phyloP scores from a whole-genome alignment of 92 coral and sea anemone species.

The Parazoanthus darwini region DNA sequence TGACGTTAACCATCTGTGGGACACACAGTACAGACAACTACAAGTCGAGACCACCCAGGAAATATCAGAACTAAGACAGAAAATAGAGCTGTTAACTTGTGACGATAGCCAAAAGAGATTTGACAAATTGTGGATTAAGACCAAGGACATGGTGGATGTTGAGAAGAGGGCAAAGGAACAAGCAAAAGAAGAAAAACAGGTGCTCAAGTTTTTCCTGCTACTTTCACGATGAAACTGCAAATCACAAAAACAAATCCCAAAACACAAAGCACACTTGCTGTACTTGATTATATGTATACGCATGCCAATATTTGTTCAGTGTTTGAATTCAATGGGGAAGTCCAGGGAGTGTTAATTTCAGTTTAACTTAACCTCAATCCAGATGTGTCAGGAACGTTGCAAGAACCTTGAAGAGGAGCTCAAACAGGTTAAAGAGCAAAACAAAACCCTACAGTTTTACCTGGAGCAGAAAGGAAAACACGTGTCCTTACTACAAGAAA shows the following conservation, averaged over 20 bases:
- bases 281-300: too few relatives aligned
- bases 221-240: too few relatives aligned
- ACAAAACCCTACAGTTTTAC: constrained; percentile 13
- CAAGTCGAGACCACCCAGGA: constrained; percentile 58
- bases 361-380: neutral
- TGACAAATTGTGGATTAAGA: constrained; percentile 49
- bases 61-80: constrained; percentile 65
- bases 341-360: neutral
- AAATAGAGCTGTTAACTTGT: constrained; percentile 55
- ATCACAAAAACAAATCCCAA: too few relatives aligned
- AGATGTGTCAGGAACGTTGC: constrained; percentile 36
- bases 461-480: constrained; percentile 38
- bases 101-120: constrained; percentile 49
- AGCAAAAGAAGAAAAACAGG: constrained; percentile 47
- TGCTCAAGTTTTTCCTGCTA: neutral
- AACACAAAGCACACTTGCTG: too few relatives aligned
- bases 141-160: constrained; percentile 49
- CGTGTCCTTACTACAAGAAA: constrained; percentile 31
- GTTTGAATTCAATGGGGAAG: neutral
- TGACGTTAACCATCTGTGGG: constrained; percentile 88
- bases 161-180: constrained; percentile 54
- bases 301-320: neutral
- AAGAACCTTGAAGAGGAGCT: constrained; percentile 44
- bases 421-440: constrained; percentile 39
- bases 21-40: constrained; percentile 75